Evolutionary conservation across 2,113 vertebrate species (phyloP).

Genomic region (Esox niger): DNA sequence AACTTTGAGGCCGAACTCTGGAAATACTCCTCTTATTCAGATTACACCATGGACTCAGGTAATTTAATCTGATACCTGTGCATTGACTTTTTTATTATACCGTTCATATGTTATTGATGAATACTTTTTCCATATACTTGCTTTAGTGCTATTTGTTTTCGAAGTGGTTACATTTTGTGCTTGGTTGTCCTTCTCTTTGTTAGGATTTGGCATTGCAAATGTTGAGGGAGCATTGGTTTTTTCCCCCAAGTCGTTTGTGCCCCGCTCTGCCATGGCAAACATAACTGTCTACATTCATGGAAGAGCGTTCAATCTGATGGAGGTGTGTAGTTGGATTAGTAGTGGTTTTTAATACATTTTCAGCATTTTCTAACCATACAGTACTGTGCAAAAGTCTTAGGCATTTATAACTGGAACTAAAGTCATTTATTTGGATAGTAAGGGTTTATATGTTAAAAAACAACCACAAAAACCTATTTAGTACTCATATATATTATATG

Average conservation of each 20-base stretch:
- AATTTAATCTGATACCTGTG: constrained; percentile 2
- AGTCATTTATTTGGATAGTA: no score
- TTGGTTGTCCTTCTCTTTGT: constrained; percentile 23
- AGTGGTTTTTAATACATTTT: no score
- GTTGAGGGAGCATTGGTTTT: constrained; percentile 80
- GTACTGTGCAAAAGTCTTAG: no score
- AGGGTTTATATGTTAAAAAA: no score
- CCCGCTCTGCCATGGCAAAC: constrained; percentile 74
- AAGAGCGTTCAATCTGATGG: constrained; percentile 78
- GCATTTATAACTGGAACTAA: no score
- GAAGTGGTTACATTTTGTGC: not conserved
- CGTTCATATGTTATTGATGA: not conserved
- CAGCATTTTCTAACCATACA: no score
- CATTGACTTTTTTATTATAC: no score
- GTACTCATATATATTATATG: no score
- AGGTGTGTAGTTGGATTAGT: constrained; percentile 66
- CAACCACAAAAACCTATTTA: no score
- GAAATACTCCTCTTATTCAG: constrained; percentile 85
- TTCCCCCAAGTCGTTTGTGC: constrained; percentile 82
- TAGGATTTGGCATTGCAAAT: constrained; percentile 76
- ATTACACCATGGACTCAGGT: constrained; percentile 78
- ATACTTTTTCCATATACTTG: not conserved
- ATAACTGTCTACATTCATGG: constrained; percentile 77
- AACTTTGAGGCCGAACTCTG: constrained; percentile 79
- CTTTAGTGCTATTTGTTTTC: not conserved